Evolutionary conservation across 1,140 invertebrate genomes (phyloP), one percentile per base, ranked within the genome.

Genomic region (Oryzaephilus surinamensis): DNA sequence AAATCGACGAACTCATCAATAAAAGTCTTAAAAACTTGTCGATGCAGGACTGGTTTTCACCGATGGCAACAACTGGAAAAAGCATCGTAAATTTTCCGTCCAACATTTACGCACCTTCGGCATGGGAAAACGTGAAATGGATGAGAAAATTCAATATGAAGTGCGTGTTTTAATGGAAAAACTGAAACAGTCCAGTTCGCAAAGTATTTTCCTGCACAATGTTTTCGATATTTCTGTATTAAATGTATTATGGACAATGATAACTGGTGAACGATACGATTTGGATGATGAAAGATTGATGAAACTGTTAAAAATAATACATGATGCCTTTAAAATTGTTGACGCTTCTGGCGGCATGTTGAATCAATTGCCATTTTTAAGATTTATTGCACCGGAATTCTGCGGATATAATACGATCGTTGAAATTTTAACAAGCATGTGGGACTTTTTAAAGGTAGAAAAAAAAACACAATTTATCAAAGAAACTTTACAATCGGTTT

Each of bases 221-320:
- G 63, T 66, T 21, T 75, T 82, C 38, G 71, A 76, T 38, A 60
- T 79, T 1, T 63, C 72, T 0, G 69, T 80, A 3, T 50, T 83
- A 1, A 87, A 86, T 59, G 72, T 79, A 3, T 58, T 88, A 1
- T 87, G 83, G 77, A 66, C 64, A 19, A 67, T 85, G 48, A 65
- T 82, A 1, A 78, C 79, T 21, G 79, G 81, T 2, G 66, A 66
- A 50, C 67, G 72, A 50, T 78, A 76, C 46, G 58, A 69, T 17
- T 62, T 75, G 21, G 55, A 67, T 8, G 70, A 81, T 46, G 27
- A 52, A 11, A 66, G 64, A 31, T 34, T 77, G 2, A 50, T 51
- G 60, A 48, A 45, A 21, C 60, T 81, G 2, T 61, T 81, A 11
- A 28, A 64, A 14, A 47, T 67, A 2, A 65, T 81, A 12, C 69